Base-by-base conservation (phyloP, 2,113 vertebrate genomes). In the Bolborhynchus lineola region DNA sequence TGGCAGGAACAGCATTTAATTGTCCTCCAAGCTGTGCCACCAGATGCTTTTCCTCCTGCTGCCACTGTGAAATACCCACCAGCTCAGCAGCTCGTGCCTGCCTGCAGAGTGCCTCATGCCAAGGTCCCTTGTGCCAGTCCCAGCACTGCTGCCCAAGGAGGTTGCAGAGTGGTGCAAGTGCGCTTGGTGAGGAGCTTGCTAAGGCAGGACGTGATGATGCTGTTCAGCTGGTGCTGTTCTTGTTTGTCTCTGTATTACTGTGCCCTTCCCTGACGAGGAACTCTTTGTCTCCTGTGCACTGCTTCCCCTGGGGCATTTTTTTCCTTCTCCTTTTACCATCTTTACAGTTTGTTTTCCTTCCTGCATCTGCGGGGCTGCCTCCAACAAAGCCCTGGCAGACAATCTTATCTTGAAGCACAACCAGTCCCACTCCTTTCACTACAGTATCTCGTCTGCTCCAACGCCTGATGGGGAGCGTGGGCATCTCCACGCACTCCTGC, bases 391-490 rank as follows among this genome's bases (percentile, higher is more conserved):
- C 53, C 74, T 85, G 86, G 83, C 75, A 87, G 67, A 92, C 87
- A 93, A 91, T 92, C 89, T 96, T 96, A 97, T 95, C 95, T 95
- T 25, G 5, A 57, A 82, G 94, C 78, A 95, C 91, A 82, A 92
- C 18, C 62, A 49, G 80, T 93, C 65, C 91, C 2, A 7, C 55
- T 92, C 80, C 74, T 88, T 88, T 91, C 72, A 33, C 83, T 64
- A 2, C 52, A 8, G 1, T 68, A 53, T 82, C 79, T 92, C 14
- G 2, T 41, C 69, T 4, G 37, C 88, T 90, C 70, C 44, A 82
- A 17, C 1, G 5, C 74, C 85, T 26, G 75, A 1, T 17, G 60
- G 70, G 69, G n/a, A 68, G 50, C 11, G 1, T 0, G 1, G 47
- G 50, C 2, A 1, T 37, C n/a, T 44, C 1, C 63, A 29, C 0